A percentile compares a stretch with the other conserved stretches of the same genome.
Conservation (phyloP, 2,888 invertebrate species). For the Pollenia amentaria region DNA sequence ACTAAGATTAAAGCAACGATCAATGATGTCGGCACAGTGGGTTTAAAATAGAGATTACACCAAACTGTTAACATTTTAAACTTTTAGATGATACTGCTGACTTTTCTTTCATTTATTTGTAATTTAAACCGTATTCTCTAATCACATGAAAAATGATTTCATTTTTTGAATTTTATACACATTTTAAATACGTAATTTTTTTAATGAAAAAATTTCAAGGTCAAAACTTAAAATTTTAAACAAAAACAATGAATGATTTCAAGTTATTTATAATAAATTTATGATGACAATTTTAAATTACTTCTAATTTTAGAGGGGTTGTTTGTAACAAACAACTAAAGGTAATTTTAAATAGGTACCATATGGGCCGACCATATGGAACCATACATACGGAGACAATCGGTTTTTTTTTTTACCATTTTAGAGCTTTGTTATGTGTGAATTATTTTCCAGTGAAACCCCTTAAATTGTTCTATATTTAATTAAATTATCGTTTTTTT, state of each 20-base stretch:
- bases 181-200: constrained; percentile 40
- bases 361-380: too few species aligned
- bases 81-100: too few species aligned
- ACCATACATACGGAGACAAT: too few species aligned
- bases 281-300: constrained; percentile 16
- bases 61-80: too few species aligned
- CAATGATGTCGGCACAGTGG: background rate
- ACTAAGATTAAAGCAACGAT: background rate
- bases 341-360: too few species aligned
- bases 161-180: background rate
- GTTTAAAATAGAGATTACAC: background rate
- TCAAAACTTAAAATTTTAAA: background rate
- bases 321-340: background rate
- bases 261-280: constrained; percentile 17
- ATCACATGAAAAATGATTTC: constrained; percentile 45
- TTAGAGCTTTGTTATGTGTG: too few species aligned
- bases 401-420: too few species aligned
- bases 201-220: constrained; percentile 14
- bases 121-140: constrained; percentile 18
- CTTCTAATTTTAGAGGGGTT: background rate
- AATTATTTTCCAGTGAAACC: too few species aligned
- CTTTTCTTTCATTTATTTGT: background rate
- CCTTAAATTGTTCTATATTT: too few species aligned
- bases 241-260: constrained; percentile 46
- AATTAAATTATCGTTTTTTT: too few species aligned